Evolutionary conservation across 2,888 invertebrate species (phyloP), one percentile per base, ranked within the genome.

Genomic region (Aporophyla lueneburgensis): DNA sequence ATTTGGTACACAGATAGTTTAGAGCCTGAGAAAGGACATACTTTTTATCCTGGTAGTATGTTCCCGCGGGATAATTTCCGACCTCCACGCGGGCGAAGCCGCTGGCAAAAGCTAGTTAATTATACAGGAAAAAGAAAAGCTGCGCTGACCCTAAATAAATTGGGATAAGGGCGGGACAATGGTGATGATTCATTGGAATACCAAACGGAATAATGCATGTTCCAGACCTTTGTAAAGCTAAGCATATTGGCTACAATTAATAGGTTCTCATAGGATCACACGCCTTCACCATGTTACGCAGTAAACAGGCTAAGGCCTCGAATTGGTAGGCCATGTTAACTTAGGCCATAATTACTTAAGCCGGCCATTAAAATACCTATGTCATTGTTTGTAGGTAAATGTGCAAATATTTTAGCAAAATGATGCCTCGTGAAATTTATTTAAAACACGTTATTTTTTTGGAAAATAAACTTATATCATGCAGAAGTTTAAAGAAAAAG

Each of bases 191-290:
- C 7, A 40, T 51, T 24, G 19, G 1, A 70, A 1, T 10, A 70
- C 14, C 24, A 53, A 56, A 10, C 9, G 10, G 5, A 65, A 33
- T 53, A 46, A 46, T 21, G 6, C 16, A 56, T 56, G 12, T 19
- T 58, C 14, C 12, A 59, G 16, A 12, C 53, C 21, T 59, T 40
- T 53, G 21, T 63, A 54, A 21, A 7, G 33, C 24, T 33, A 33
- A 33, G 33, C 12, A 43, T 5, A 16, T 43, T 27, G n/a, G 12
- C 40, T 58, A 27, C 21, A 65, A 40, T 80, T 61, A 67, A 67
- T 66, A 66, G 19, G 1, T 43, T 61, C 27, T 61, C 65, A 19
- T 49, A 58, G 56, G 49, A 81, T 27, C 49, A 49, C 66, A 81
- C 81, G 76, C 61, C 61, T 40, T 40, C 33, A 9, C 12, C 58